Percentiles rank a stretch among this genome's conserved stretches.
Evolutionary conservation across 2,113 vertebrate species (phyloP).

Genomic region (Oxygymnocypris stewartii): DNA sequence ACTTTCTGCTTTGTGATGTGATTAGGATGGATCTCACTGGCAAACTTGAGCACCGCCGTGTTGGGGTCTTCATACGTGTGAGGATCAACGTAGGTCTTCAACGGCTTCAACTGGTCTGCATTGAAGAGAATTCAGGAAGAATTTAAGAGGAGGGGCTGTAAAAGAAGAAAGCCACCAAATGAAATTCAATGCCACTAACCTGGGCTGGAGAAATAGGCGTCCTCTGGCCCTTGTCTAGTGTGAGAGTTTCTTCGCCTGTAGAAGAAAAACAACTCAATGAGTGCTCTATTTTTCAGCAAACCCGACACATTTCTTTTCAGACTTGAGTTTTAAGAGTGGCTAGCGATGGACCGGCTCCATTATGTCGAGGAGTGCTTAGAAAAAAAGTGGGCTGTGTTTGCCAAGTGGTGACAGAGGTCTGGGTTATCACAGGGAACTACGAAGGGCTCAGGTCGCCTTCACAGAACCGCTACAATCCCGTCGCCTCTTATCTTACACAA

Average conservation of each 20-base stretch:
- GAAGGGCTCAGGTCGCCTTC: conserved; percentile 64
- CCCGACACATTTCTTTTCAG: conserved; percentile 50
- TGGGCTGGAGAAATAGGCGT: conserved; percentile 91
- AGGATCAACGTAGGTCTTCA: conserved; percentile 96
- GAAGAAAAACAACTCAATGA: conserved; percentile 57
- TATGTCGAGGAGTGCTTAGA: conserved; percentile 63
- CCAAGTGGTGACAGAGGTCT: conserved; percentile 58
- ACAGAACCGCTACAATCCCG: conserved; percentile 61
- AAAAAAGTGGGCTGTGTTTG: conserved; percentile 69
- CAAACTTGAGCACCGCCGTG: conserved; percentile 92
- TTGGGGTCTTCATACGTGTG: conserved; percentile 98
- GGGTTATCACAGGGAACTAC: conserved; percentile 57
- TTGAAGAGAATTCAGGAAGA: conserved; percentile 37
- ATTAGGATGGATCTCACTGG: conserved; percentile 90
- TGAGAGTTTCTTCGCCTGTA: conserved; percentile 79
- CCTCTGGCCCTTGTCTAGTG: conserved; percentile 82
- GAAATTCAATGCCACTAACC: conserved; percentile 69
- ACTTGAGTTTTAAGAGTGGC: conserved; percentile 46
- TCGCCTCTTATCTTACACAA: conserved; percentile 71
- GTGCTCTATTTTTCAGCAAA: conserved; percentile 44
- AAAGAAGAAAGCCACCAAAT: conserved; percentile 8
- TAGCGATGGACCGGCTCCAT: conserved; percentile 53
- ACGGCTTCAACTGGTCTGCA: conserved; percentile 91
- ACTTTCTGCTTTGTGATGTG: conserved; percentile 93
- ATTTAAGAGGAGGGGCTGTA: background rate